Conservation (phyloP, 2,888 invertebrate genomes). For the Macaria liturata region DNA sequence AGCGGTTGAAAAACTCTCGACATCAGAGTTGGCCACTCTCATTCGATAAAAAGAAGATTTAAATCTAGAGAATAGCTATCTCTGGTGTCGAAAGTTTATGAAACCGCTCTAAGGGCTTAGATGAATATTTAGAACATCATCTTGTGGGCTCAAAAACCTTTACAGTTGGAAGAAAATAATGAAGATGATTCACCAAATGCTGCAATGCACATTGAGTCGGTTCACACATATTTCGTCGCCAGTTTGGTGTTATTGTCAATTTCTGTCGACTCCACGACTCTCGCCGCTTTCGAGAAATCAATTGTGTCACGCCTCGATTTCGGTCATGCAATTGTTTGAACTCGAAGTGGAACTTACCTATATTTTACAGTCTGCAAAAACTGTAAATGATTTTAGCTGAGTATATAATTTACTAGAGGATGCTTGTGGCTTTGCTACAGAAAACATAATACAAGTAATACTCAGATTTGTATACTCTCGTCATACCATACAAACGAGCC, state of each 20-base stretch:
- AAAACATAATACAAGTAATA: neutral
- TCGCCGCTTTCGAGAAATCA: constrained; percentile 32
- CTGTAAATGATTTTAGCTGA: neutral
- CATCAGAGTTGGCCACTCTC: no score
- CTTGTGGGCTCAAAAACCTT: no score
- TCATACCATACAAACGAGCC: neutral
- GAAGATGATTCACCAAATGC: no score
- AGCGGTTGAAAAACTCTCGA: no score
- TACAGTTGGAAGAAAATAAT: no score
- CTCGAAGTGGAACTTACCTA: neutral
- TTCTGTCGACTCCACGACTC: constrained; percentile 41
- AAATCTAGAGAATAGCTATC: no score
- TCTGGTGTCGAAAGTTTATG: no score
- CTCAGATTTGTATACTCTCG: neutral
- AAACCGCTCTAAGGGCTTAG: no score
- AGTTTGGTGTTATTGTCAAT: constrained; percentile 11
- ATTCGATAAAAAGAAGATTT: no score
- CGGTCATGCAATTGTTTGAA: constrained; percentile 4
- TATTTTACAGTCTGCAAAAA: neutral
- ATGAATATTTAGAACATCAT: no score
- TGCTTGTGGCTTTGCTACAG: neutral
- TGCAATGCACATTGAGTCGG: no score
- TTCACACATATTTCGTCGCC: constrained; percentile 11
- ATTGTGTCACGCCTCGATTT: constrained; percentile 37
- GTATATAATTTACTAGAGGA: neutral